Conservation (phyloP, 2,113 vertebrate species). For the Phylloscopus trochiloides region DNA sequence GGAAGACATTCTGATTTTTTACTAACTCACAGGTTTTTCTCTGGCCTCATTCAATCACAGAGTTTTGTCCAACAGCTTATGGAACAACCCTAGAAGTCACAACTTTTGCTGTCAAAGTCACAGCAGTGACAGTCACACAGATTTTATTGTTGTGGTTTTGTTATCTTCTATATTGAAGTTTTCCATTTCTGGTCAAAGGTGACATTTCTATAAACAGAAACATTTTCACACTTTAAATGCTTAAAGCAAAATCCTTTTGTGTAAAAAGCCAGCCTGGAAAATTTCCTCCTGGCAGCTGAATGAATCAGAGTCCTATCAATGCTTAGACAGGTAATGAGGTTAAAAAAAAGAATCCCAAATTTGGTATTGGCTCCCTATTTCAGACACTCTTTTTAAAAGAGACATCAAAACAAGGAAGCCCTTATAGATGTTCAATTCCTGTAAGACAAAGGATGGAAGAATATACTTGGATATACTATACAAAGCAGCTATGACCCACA, state of each 20-base stretch:
- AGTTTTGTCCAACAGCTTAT: background rate
- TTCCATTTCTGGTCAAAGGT: constrained; percentile 39
- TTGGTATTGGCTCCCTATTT: background rate
- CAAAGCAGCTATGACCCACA: background rate
- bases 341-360: background rate
- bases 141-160: background rate
- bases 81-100: background rate
- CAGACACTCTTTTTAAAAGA: background rate
- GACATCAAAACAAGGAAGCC: background rate
- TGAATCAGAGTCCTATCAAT: background rate
- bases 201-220: constrained; percentile 47
- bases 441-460: background rate
- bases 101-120: constrained; percentile 3
- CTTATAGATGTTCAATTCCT: background rate
- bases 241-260: background rate
- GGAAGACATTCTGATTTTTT: background rate
- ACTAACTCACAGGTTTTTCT: background rate
- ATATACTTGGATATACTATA: background rate
- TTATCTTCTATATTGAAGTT: background rate
- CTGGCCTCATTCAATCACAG: background rate
- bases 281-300: background rate
- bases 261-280: constrained; percentile 4
- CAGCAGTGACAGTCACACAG: background rate
- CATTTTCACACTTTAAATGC: constrained; percentile 51
- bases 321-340: background rate